These are phyloP conservation scores for Meiosimyza platycephala DNA, from an alignment of 2,888 invertebrate genomes.

Conservation along the genomic window DNA sequence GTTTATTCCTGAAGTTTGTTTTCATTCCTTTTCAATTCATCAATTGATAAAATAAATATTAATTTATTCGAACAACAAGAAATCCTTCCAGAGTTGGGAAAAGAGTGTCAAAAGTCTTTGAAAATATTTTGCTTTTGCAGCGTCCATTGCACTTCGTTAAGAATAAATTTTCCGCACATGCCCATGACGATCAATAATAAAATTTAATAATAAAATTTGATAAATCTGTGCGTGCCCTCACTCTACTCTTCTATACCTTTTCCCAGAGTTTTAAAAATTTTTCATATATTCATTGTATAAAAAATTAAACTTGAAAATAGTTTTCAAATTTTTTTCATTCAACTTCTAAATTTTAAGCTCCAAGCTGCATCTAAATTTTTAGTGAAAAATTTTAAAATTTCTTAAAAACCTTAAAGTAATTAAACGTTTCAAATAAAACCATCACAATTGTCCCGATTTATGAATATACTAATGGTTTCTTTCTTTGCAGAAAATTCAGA, in stretches of 20 bases:
- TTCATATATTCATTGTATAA: slow-evolving; percentile 32
- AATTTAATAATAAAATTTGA: no score
- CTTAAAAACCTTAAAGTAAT: slow-evolving; percentile 46
- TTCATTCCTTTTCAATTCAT: no score
- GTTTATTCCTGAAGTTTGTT: no score
- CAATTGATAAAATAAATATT: no score
- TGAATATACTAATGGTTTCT: not conserved
- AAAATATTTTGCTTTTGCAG: no score
- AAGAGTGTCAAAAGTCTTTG: no score
- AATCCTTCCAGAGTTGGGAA: no score
- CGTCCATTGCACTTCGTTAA: no score
- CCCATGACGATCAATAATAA: no score
- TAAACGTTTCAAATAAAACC: not conserved
- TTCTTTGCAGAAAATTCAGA: slow-evolving; percentile 44
- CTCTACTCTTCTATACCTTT: not conserved
- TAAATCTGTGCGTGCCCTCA: no score
- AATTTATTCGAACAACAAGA: no score
- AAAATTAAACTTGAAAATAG: slow-evolving; percentile 32
- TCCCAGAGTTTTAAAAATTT: not conserved
- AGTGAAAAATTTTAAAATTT: slow-evolving; percentile 46
- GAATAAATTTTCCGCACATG: no score
- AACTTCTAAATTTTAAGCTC: slow-evolving; percentile 51
- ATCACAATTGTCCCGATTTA: not conserved
- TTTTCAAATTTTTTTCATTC: slow-evolving; percentile 46
- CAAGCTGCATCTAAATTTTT: slow-evolving; percentile 53